Conservation (phyloP, 2,888 invertebrate genomes). For the Agrotis exclamationis region DNA sequence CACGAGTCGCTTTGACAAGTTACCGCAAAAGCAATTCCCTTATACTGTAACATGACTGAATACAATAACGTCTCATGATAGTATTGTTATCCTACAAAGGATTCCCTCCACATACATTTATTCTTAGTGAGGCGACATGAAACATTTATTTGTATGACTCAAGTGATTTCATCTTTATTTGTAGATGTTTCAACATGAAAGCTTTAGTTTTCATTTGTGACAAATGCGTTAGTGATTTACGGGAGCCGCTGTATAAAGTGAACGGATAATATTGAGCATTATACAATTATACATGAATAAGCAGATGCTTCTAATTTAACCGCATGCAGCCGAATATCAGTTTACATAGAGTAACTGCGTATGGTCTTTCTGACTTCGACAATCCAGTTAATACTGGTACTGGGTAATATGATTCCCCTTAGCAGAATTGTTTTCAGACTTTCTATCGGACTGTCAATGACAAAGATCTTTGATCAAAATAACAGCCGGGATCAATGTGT, state of each 20-base stretch:
- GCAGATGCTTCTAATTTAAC: too few relatives aligned
- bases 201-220: slow-evolving; percentile 6
- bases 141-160: slow-evolving; percentile 44
- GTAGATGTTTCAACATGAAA: slow-evolving; percentile 22
- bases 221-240: slow-evolving; percentile 5
- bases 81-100: slow-evolving; percentile 60
- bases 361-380: too few relatives aligned
- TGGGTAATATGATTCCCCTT: too few relatives aligned
- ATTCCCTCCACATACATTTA: slow-evolving; percentile 61
- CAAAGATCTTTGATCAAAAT: too few relatives aligned
- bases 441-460: too few relatives aligned
- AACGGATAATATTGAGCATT: background rate
- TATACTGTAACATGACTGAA: slow-evolving; percentile 59
- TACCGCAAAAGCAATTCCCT: slow-evolving; percentile 57
- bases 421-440: too few relatives aligned
- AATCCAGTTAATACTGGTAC: too few relatives aligned
- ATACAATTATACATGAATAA: too few relatives aligned
- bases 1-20: slow-evolving; percentile 55
- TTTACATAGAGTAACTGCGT: too few relatives aligned
- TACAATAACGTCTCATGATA: slow-evolving; percentile 64
- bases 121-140: slow-evolving; percentile 54
- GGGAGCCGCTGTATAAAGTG: background rate
- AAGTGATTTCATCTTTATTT: slow-evolving; percentile 40
- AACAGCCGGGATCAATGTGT: too few relatives aligned
- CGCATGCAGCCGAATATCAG: too few relatives aligned